phyloP scores from a whole-genome alignment of 2,113 vertebrate species.

The Sula dactylatra region DNA sequence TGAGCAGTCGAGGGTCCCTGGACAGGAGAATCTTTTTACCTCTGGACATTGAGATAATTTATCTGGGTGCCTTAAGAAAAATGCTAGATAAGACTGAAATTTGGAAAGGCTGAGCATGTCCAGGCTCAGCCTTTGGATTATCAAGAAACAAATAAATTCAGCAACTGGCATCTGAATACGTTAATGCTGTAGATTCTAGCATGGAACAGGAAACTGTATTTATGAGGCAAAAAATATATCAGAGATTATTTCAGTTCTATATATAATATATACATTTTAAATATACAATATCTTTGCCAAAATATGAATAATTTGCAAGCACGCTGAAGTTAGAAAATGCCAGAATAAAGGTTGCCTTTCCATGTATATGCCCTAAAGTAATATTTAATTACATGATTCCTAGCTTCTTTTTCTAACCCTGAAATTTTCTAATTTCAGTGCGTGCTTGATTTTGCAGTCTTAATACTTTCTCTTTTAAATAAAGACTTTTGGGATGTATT shows the following conservation, averaged over 20 bases:
- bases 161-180: constrained; percentile 5
- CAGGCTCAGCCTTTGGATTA: constrained; percentile 18
- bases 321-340: constrained; percentile 39
- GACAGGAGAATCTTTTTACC: background rate
- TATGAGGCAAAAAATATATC: constrained; percentile 22
- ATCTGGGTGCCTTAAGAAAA: constrained; percentile 27
- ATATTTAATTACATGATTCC: constrained; percentile 3
- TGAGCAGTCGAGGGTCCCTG: background rate
- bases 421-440: background rate
- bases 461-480: background rate
- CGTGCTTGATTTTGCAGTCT: background rate
- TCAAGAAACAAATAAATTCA: background rate
- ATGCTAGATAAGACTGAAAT: constrained; percentile 39
- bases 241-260: constrained; percentile 44
- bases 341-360: constrained; percentile 54
- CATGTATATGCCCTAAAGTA: background rate
- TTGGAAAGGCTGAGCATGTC: background rate
- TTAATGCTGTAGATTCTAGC: constrained; percentile 12
- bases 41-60: constrained; percentile 31
- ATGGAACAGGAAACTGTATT: constrained; percentile 20
- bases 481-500: background rate
- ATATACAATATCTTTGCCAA: constrained; percentile 29
- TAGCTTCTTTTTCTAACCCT: background rate
- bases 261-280: constrained; percentile 42
- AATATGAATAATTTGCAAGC: constrained; percentile 37